These are phyloP conservation scores for Tachina lurida DNA, from an alignment of 2,888 invertebrate genomes.

Conservation along the genomic window DNA sequence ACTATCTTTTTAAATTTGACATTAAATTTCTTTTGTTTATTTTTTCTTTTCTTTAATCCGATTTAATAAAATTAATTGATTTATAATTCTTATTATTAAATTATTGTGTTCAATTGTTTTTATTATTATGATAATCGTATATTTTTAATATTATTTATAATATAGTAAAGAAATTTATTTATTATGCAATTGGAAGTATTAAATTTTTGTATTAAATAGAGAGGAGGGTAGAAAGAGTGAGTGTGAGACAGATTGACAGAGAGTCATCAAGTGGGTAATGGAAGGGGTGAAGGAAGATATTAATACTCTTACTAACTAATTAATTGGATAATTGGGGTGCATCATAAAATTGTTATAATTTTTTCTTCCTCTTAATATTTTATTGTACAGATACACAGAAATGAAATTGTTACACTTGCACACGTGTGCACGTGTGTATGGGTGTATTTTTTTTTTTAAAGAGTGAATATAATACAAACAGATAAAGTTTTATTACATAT, in stretches of 20 bases:
- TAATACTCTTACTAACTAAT: constrained; percentile 66
- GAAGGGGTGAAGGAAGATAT: constrained; percentile 13
- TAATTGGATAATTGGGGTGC: constrained; percentile 64
- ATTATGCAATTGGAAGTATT: constrained; percentile 14
- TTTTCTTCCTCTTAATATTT: not conserved
- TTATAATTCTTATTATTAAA: constrained; percentile 67
- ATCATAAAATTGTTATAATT: constrained; percentile 33
- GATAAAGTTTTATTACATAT: constrained; percentile 17
- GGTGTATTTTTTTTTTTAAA: constrained; percentile 7
- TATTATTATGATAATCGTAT: constrained; percentile 37
- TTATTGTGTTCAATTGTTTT: constrained; percentile 33
- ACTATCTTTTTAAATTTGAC: constrained; percentile 55
- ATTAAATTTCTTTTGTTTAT: constrained; percentile 64
- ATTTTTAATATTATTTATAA: constrained; percentile 35
- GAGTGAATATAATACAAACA: constrained; percentile 33
- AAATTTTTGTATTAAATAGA: not conserved
- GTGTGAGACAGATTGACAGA: not conserved
- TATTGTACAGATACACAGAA: not conserved
- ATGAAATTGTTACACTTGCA: not conserved
- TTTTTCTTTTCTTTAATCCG: constrained; percentile 55
- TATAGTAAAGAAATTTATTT: constrained; percentile 35
- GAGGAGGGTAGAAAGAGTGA: not conserved
- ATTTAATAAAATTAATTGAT: constrained; percentile 71
- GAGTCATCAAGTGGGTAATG: not conserved
- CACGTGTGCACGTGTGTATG: not conserved